phyloP scores from a whole-genome alignment of 2,113 vertebrate genomes.

The Chloroceryle aenea region DNA sequence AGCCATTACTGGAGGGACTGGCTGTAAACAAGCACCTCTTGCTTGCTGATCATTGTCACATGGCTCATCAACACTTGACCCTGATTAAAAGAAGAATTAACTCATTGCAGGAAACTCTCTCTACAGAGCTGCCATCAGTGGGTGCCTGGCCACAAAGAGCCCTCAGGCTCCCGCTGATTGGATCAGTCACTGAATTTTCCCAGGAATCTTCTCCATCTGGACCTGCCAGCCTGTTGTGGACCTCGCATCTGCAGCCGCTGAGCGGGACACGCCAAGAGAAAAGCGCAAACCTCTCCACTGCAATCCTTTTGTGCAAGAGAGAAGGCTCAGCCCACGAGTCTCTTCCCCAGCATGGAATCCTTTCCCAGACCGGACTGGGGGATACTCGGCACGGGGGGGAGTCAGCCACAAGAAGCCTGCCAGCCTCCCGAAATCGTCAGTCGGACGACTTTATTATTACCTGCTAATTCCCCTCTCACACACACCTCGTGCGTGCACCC shows the following conservation, averaged over 20 bases:
- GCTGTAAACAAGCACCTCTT: neutral
- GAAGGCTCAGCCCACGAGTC: neutral
- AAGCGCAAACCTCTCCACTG: neutral
- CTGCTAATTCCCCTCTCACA: neutral
- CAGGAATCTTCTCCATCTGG: neutral
- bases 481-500: neutral
- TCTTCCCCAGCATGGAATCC: neutral
- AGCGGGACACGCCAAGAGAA: neutral
- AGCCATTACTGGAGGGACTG: neutral
- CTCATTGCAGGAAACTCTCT: neutral
- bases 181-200: neutral
- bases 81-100: neutral
- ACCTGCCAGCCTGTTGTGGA: neutral
- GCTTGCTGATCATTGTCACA: neutral
- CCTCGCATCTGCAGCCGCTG: neutral
- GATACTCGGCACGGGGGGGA: neutral
- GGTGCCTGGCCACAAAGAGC: neutral
- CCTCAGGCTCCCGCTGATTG: neutral
- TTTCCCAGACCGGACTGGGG: neutral
- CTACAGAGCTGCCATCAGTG: neutral
- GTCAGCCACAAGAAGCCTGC: neutral
- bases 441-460: neutral
- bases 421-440: neutral
- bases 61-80: neutral
- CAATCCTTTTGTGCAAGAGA: neutral